phyloP scores from a whole-genome alignment of 2,797 vertebrate genomes.

The Danio kyathit region DNA sequence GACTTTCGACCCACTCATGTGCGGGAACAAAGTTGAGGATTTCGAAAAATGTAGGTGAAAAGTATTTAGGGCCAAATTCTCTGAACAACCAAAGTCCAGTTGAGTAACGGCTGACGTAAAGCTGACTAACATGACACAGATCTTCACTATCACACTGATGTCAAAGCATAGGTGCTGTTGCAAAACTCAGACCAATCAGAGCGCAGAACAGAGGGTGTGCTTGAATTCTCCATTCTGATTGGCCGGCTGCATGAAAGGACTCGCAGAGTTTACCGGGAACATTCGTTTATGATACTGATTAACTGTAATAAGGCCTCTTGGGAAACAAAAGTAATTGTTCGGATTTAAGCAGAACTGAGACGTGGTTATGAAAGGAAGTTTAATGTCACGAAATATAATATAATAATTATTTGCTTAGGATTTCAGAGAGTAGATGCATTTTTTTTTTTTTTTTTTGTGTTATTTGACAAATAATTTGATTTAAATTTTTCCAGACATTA shows the following conservation, averaged over 20 bases:
- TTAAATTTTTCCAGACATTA: no score
- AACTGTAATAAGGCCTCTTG: constrained; percentile 56
- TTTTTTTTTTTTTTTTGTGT: no score
- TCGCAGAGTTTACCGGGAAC: neutral
- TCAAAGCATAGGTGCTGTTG: constrained; percentile 10
- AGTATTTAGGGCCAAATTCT: neutral
- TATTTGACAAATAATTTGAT: no score
- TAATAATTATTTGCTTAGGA: no score
- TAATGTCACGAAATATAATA: no score
- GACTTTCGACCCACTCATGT: neutral
- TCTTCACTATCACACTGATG: constrained; percentile 20
- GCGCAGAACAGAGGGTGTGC: constrained; percentile 38
- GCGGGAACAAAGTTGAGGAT: constrained; percentile 23
- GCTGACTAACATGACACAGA: neutral
- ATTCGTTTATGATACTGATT: constrained; percentile 56
- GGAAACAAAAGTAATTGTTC: constrained; percentile 40
- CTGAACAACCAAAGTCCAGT: constrained; percentile 8
- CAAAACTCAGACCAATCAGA: constrained; percentile 45
- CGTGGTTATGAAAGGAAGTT: constrained; percentile 15
- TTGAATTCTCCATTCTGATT: constrained; percentile 28
- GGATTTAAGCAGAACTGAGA: neutral
- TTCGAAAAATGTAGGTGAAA: constrained; percentile 22
- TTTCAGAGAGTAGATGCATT: no score
- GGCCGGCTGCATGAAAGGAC: neutral
- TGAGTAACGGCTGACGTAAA: constrained; percentile 50